Evolutionary conservation across 2,888 invertebrate species (phyloP).

Genomic region (Nebria salina): DNA sequence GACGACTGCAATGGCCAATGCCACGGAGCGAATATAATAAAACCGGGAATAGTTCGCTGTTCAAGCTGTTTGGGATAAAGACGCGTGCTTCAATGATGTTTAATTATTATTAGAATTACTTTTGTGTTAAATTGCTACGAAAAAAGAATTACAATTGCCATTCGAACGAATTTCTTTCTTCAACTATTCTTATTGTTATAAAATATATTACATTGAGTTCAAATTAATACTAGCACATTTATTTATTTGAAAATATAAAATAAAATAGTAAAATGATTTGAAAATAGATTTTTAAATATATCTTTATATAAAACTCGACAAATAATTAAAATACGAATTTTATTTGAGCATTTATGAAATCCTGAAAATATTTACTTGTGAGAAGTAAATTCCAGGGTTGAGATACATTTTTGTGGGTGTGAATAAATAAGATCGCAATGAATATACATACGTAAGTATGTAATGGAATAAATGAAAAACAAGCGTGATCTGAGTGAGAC

Average conservation of each 20-base stretch:
- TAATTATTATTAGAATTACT: slow-evolving; percentile 13
- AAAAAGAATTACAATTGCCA: slow-evolving; percentile 1
- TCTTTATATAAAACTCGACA: no score
- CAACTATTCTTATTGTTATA: no score
- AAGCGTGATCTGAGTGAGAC: neutral
- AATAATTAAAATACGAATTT: no score
- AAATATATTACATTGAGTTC: neutral
- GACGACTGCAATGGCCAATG: neutral
- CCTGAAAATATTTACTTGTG: no score
- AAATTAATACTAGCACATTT: neutral
- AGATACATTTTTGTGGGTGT: no score
- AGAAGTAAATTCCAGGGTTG: no score
- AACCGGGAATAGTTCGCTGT: slow-evolving; percentile 21
- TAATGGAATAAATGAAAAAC: neutral
- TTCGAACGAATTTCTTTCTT: neutral
- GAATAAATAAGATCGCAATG: neutral
- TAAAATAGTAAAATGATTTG: neutral
- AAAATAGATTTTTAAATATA: no score
- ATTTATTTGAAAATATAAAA: no score
- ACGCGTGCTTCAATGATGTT: slow-evolving; percentile 5
- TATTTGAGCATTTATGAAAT: no score
- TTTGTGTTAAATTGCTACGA: slow-evolving; percentile 9
- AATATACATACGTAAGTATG: neutral
- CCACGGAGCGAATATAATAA: slow-evolving; percentile 16
- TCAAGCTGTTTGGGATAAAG: slow-evolving; percentile 10